Conservation (phyloP, 2,113 vertebrate species). For the Pithys albifrons region DNA sequence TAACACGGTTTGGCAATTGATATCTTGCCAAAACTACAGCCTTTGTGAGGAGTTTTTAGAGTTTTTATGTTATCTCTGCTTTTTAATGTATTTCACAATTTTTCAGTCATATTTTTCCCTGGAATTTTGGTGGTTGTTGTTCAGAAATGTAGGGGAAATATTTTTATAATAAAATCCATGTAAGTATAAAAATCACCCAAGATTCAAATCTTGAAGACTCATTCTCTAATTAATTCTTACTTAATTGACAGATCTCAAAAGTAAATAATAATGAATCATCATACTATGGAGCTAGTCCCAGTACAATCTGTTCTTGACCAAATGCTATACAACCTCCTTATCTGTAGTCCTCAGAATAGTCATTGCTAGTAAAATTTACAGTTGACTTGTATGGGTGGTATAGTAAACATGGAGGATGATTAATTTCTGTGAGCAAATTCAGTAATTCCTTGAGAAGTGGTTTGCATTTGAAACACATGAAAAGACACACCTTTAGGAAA, state of each 20-base stretch:
- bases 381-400: not conserved
- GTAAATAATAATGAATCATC: conserved; percentile 25
- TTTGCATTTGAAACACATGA: not conserved
- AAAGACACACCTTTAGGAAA: not conserved
- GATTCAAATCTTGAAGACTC: not conserved
- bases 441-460: not conserved
- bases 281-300: not conserved
- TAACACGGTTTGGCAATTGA: not conserved
- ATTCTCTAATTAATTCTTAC: conserved; percentile 32
- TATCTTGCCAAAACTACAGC: not conserved
- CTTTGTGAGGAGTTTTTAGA: not conserved
- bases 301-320: conserved; percentile 57
- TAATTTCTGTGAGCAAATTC: not conserved
- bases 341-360: not conserved
- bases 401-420: not conserved
- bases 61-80: not conserved
- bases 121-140: not conserved
- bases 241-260: conserved; percentile 38
- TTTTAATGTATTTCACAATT: not conserved
- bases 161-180: not conserved
- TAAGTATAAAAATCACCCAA: not conserved
- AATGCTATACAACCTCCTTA: conserved; percentile 30
- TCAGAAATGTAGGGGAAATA: not conserved
- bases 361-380: not conserved
- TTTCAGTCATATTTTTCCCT: not conserved